phyloP scores from a whole-genome alignment of 2,113 vertebrate species.

The Callochromis pleurospilus region DNA sequence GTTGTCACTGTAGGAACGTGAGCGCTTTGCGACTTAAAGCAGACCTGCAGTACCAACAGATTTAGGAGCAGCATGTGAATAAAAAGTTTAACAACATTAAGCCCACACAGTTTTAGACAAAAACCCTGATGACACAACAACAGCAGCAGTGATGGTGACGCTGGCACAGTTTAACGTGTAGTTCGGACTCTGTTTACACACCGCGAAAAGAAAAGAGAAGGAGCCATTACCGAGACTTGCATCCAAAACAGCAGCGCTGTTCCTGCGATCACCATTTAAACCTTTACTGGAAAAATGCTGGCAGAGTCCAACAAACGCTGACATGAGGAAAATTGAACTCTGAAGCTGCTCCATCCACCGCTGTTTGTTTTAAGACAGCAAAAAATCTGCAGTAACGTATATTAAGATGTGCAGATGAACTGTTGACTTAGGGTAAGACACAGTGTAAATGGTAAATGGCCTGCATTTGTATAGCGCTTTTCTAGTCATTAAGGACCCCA shows the following conservation, averaged over 20 bases:
- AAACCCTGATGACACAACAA: not conserved
- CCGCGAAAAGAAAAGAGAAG: not conserved
- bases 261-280: not conserved
- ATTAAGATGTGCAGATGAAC: not conserved
- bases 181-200: not conserved
- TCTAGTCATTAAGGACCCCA: too few species aligned
- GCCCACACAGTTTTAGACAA: not conserved
- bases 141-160: not conserved
- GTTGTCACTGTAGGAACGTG: rapidly evolving
- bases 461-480: too few species aligned
- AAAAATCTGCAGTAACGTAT: rapidly evolving
- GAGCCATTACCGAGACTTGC: rapidly evolving
- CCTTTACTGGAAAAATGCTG: not conserved
- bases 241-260: not conserved
- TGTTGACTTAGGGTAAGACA: not conserved
- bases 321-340: not conserved
- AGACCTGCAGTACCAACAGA: not conserved
- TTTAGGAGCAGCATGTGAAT: not conserved
- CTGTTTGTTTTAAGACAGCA: not conserved
- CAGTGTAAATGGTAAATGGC: not conserved
- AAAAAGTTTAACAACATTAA: not conserved
- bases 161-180: not conserved
- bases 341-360: not conserved
- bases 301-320: not conserved
- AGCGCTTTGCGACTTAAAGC: not conserved